phyloP scores from a whole-genome alignment of 2,113 vertebrate species.

The Aramus guarauna region DNA sequence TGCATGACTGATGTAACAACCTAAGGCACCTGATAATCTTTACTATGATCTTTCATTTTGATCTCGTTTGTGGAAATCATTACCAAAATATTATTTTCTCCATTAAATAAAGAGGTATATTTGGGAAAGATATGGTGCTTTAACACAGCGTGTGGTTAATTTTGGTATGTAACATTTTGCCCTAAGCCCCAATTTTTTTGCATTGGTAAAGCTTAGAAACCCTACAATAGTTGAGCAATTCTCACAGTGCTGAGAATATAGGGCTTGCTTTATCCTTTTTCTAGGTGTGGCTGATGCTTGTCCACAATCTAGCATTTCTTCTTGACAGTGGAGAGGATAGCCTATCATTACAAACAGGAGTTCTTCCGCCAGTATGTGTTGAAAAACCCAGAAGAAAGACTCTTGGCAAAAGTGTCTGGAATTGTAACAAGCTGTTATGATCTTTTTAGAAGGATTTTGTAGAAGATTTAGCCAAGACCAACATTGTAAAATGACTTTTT shows the following conservation, averaged over 20 bases:
- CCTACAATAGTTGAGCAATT: background rate
- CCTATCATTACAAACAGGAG: background rate
- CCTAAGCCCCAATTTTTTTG: background rate
- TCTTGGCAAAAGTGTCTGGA: background rate
- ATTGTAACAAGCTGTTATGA: background rate
- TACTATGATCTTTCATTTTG: background rate
- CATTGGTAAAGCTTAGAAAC: background rate
- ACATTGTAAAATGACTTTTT: background rate
- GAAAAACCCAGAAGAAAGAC: background rate
- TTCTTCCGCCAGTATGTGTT: background rate
- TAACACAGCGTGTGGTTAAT: background rate
- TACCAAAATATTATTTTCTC: background rate
- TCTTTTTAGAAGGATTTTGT: background rate
- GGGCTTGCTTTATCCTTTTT: background rate
- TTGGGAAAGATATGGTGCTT: background rate
- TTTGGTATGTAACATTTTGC: background rate
- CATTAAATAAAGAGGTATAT: background rate
- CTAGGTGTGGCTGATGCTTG: background rate
- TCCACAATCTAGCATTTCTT: background rate
- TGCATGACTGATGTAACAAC: background rate
- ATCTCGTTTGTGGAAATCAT: background rate
- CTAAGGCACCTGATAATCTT: background rate
- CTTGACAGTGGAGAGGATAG: background rate
- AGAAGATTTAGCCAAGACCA: background rate
- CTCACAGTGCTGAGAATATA: background rate